These are phyloP conservation scores for Oenanthe oenanthe DNA, from an alignment of 2,113 vertebrate species.

Conservation along the genomic window DNA sequence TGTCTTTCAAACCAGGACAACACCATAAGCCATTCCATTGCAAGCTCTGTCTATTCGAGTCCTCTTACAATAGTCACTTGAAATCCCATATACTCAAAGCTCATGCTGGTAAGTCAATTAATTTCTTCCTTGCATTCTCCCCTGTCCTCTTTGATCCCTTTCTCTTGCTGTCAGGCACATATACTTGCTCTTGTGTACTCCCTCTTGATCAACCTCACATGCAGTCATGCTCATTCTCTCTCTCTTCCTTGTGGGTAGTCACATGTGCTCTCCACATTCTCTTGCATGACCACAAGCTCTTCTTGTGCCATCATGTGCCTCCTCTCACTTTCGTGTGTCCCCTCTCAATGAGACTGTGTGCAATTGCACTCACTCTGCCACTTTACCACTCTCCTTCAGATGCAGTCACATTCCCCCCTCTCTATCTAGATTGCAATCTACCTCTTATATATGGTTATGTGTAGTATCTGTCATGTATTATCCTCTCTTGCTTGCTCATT, in stretches of 20 bases:
- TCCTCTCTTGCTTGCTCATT: neutral
- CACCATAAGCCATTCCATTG: conserved; percentile 95
- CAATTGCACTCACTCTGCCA: neutral
- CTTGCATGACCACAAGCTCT: neutral
- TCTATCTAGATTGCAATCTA: neutral
- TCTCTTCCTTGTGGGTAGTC: neutral
- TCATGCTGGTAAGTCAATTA: conserved; percentile 84
- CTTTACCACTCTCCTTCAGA: neutral
- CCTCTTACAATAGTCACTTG: conserved; percentile 90
- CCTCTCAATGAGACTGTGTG: neutral
- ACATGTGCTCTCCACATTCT: neutral
- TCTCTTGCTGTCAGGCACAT: neutral
- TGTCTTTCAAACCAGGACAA: too few relatives aligned
- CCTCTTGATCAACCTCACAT: neutral
- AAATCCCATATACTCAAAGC: conserved; percentile 92
- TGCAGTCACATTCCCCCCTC: neutral
- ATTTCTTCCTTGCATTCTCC: neutral
- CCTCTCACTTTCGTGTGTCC: neutral
- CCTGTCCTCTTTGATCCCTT: neutral
- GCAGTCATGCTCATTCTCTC: neutral
- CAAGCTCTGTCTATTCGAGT: conserved; percentile 96
- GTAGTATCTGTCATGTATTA: neutral
- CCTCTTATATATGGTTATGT: neutral
- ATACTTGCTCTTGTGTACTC: neutral
- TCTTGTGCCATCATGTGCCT: neutral